Percentiles rank a stretch among this genome's conserved stretches.
Conservation (phyloP, 1,140 invertebrate species). For the Acyrthosiphon pisum region DNA sequence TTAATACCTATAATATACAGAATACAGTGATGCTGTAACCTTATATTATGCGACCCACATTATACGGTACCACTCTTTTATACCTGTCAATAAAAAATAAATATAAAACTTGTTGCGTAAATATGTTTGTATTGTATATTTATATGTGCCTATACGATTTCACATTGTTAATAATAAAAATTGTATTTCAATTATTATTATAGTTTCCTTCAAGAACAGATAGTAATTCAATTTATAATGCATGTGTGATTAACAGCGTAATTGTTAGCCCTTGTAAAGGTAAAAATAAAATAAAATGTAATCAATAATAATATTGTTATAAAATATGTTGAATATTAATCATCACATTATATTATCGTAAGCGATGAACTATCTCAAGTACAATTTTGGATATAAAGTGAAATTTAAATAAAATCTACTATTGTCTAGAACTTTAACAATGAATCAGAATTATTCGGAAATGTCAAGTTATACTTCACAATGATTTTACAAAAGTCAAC, state of each 20-base stretch:
- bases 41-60: neutral
- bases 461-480: no score
- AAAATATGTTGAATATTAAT: no score
- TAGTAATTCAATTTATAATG: neutral
- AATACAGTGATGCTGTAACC: neutral
- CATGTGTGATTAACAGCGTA: neutral
- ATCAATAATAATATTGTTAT: no score
- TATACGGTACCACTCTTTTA: neutral
- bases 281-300: neutral
- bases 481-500: no score
- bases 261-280: neutral
- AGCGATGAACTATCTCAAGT: neutral
- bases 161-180: neutral
- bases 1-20: neutral
- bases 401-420: neutral
- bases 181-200: neutral
- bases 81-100: neutral
- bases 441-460: no score
- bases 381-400: neutral
- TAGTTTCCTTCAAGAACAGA: neutral
- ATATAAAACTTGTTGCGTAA: constrained; percentile 12
- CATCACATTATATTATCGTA: neutral
- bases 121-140: neutral
- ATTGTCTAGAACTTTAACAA: no score
- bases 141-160: neutral